Evolutionary conservation across 2,113 vertebrate species (phyloP), one percentile per base, ranked within the genome.

Genomic region (Actenoides hombroni): DNA sequence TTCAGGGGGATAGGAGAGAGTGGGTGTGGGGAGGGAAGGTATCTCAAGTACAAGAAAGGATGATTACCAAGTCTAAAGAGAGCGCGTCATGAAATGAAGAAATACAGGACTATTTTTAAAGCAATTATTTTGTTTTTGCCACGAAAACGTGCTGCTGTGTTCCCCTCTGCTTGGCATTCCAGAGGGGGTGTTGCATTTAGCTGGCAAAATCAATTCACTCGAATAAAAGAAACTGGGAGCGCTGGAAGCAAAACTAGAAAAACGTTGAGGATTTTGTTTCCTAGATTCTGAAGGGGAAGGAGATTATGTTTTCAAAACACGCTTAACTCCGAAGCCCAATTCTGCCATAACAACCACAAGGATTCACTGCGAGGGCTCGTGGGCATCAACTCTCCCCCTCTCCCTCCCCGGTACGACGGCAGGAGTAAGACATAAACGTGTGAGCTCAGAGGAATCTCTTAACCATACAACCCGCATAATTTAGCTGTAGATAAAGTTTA

Each of bases 1-100:
- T 96, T 94, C 88, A 90, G 70, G 79, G 86, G 57, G 53, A 83
- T 61, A 94, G 48, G 90, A 93, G 75, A 33, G 94, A 90, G 96
- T 92, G 79, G 94, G 92, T 88, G 88, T 93, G 94, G 88, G 95
- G 94, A 95, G 95, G 90, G 92, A 93, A 92, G 80, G 90, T 48
- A 94, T 19, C 92, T 94, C 21, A 9, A 93, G 83, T 40, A 70
- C 63, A 77, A 93, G 75, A 93, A 83, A 88, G 59, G 79, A 86
- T 93, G 95, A 95, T 90, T 96, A 96, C 75, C 68, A 77, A 90
- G 83, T 56, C 95, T 95, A 83, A 96, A 83, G 93, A 67, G 83
- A 95, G 82, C 79, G 90, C 79, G 0, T 90, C 83, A 88, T 24
- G 74, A 95, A 94, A 94, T 39, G 83, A 86, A 96, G 87, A 54